These are phyloP conservation scores for Eremophila alpestris DNA, from an alignment of 2,797 vertebrate genomes.

Conservation along the genomic window DNA sequence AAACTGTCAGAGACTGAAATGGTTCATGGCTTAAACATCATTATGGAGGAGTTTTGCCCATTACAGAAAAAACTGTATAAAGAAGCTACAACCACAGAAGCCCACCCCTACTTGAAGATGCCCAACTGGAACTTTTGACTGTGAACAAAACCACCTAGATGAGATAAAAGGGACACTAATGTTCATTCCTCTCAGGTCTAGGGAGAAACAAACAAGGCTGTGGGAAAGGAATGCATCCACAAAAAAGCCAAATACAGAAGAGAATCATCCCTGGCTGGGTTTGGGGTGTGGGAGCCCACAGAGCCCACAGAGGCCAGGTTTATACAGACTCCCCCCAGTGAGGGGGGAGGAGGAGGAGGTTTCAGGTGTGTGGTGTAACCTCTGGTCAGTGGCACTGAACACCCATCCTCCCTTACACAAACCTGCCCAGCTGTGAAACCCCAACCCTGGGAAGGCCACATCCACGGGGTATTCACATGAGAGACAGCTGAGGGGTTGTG, in stretches of 20 bases:
- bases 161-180: background rate
- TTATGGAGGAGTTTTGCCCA: background rate
- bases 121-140: background rate
- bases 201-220: background rate
- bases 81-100: background rate
- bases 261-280: background rate
- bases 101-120: background rate
- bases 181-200: background rate
- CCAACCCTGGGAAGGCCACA: background rate
- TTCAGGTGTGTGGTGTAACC: fast-evolving
- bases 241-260: fast-evolving
- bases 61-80: background rate
- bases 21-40: background rate
- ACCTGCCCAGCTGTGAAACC: fast-evolving
- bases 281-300: background rate
- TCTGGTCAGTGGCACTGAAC: background rate
- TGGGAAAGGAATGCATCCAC: background rate
- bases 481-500: background rate
- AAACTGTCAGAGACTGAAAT: background rate
- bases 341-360: too few species aligned
- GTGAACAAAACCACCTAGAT: fast-evolving
- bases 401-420: background rate
- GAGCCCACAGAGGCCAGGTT: background rate
- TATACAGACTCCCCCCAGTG: fast-evolving
- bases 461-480: too few species aligned